Evolutionary conservation across 2,888 invertebrate genomes (phyloP), one percentile per base, ranked within the genome.

Genomic region (Allolobophora icterica): DNA sequence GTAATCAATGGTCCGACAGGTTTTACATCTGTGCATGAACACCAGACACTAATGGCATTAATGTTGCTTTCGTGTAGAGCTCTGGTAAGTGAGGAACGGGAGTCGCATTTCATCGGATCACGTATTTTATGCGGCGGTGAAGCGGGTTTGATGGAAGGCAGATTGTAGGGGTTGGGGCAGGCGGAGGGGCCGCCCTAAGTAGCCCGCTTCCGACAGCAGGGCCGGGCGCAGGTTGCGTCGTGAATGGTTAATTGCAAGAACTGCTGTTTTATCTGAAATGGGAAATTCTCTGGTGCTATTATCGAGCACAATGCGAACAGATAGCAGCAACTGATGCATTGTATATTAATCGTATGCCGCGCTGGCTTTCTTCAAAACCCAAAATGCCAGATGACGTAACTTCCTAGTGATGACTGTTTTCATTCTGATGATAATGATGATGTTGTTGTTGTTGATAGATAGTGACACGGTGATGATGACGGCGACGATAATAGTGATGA

Each of bases 131-230:
- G 58, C 58, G 58, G 58, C 58, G 24, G 24, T 58, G 24, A 71
- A 17, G 30, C 71, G 71, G 30, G 71, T 13, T 71, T 71, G 71
- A 71, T 71, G 71, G 71, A 71, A 71, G 30, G 71, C 71, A 71
- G 71, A 71, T n/a, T 71, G 71, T 71, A 71, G n/a, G n/a, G 71
- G 71, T 71, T 71, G n/a, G 30, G 71, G n/a, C 71, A n/a, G 71
- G 71, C n/a, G 71, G 71, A 2, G 71, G n/a, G 11, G 8, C 52
- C 5, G 52, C 71, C n/a, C 71, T 71, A n/a, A 71, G 71, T 71
- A 71, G 71, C 71, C 71, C n/a, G 71, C 71, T 71, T 71, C 71
- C 71, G 71, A 71, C 71, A n/a, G n/a, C 19, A 21, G 71, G 71
- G n/a, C 11, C 71, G 30, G 71, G 71, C 0, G n/a, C 5, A 71